Base-by-base conservation (phyloP, 2,797 vertebrate genomes). In the Brachyalestes nurse region DNA sequence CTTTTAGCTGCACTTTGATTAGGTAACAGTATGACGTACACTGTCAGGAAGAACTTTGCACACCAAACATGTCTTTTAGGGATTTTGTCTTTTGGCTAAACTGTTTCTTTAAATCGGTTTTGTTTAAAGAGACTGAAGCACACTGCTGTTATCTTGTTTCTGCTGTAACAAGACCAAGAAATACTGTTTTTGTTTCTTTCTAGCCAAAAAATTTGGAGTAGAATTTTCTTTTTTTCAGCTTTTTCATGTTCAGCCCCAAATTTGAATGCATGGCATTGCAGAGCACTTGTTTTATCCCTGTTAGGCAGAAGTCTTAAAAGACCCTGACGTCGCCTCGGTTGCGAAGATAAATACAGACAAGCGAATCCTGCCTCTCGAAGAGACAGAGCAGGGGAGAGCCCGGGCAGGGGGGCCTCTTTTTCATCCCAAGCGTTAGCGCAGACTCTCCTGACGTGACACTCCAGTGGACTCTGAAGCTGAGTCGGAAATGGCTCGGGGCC, bases 261-360 rank as follows among this genome's bases (percentile, higher is more conserved):
- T 77, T 77, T 79, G 69, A 72, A 82, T 82, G 77, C 78, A 47
- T 16, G 72, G 77, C 84, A 60, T 89, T 77, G 86, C 86, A 81
- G 60, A 79, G 88, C 85, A 65, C 90, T 86, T 73, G 69, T 83
- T 65, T 55, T 91, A 87, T 79, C 87, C 78, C 25, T 38, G 0
- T 73, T 86, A 73, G 69, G 53, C 78, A 82, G 77, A 64, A 79
- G 67, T 77, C 71, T 34, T 61, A 66, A 85, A 84, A 82, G 67
- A 75, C 53, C 58, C 69, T 78, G 80, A 84, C 78, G 73, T 58
- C 71, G 42, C 79, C 58, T 83, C 58, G 55, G 61, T 47, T 53
- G 73, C 65, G 73, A 66, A 77, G 82, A 85, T 81, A 83, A 83
- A 83, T 69, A 73, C 79, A 78, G 78, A 83, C 77, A 77, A 75